Conservation (phyloP, 2,113 vertebrate species). For the Thunnus maccoyii region DNA sequence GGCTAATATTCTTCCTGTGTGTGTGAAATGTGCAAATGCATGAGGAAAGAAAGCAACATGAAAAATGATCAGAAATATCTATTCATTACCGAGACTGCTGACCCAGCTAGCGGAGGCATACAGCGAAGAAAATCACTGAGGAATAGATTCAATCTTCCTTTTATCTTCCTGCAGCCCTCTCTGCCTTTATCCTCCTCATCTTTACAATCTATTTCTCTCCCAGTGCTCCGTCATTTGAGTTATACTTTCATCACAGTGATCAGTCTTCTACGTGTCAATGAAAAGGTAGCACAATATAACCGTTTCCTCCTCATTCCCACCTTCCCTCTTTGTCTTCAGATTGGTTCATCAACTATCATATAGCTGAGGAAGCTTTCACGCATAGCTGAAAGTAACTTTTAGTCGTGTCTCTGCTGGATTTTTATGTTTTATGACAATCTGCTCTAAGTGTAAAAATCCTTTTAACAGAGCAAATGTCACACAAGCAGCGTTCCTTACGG, state of each 20-base stretch:
- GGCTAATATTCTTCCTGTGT: constrained; percentile 4
- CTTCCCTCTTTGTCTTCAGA: not conserved
- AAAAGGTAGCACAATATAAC: constrained; percentile 3
- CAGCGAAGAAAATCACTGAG: constrained; percentile 36
- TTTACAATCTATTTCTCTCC: constrained; percentile 34
- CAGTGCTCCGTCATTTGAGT: constrained; percentile 6
- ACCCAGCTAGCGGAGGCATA: constrained; percentile 29
- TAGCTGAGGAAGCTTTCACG: not conserved
- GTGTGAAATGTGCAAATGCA: constrained; percentile 35
- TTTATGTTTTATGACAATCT: not conserved
- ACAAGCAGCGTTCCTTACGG: not conserved
- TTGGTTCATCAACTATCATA: not conserved
- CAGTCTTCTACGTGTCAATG: constrained; percentile 1
- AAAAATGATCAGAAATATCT: constrained; percentile 33
- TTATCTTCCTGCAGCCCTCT: constrained; percentile 35
- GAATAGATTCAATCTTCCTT: constrained; percentile 50
- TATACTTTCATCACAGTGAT: constrained; percentile 21
- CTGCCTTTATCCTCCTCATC: constrained; percentile 36
- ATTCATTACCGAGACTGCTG: constrained; percentile 58
- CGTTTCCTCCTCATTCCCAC: not conserved
- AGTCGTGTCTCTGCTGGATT: not conserved
- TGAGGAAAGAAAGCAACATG: constrained; percentile 18
- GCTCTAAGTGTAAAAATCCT: not conserved
- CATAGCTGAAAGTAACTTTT: not conserved
- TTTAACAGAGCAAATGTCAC: not conserved